Base-by-base conservation (phyloP, 2,797 vertebrate genomes). In the Taenioides sp. region DNA sequence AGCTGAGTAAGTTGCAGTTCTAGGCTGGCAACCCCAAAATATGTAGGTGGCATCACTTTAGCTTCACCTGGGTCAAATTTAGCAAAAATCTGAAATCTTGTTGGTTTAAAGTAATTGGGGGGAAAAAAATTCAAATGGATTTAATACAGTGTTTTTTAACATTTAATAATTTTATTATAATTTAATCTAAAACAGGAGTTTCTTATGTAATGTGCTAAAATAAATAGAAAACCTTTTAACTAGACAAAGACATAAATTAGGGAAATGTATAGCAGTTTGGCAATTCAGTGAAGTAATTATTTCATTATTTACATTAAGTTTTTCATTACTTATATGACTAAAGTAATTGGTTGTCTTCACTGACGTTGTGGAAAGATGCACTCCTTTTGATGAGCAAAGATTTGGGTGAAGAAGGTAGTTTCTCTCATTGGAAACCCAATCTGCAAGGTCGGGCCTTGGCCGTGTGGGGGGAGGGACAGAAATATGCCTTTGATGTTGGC, bases 401-500 rank as follows among this genome's bases (percentile, higher is more conserved):
- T 88, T 89, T 77, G 84, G 84, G 88, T 68, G 85, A 85, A 81
- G 88, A 84, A 80, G 83, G 74, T 80, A 89, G 85, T 84, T 86
- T 86, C 85, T 88, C 86, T 83, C 87, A 80, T 86, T 88, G 88
- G 90, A 92, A 93, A 91, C 84, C 86, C 85, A 89, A 91, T 89
- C 91, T 91, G 85, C 84, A 87, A 87, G 91, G 86, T 91, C 87
- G 90, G 87, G 90, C 91, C 89, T 92, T 92, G 90, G 91, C 87
- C 86, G 87, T 86, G 87, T 86, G 70, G 81, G 87, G 88, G 88
- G 88, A 84, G 89, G 90, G 87, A 89, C 84, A 82, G 80, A 91
- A 90, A 91, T 89, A 92, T 90, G 87, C 89, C 89, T 93, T 93
- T 93, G 91, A 93, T 92, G 89, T 91, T 83, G 82, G 79, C 78